Base-by-base conservation (phyloP, 2,113 vertebrate species). In the Colaptes auratus region DNA sequence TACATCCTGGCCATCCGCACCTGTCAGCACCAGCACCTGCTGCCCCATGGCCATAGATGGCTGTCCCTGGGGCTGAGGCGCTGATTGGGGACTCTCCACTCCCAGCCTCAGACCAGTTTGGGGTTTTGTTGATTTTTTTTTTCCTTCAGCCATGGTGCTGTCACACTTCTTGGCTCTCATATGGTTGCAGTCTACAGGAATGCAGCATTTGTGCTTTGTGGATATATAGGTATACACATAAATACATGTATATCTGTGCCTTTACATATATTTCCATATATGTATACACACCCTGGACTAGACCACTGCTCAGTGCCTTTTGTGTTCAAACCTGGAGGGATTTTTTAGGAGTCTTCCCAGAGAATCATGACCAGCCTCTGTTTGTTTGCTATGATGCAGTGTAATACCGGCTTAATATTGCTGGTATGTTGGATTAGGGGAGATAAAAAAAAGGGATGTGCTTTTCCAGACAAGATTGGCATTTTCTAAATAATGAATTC, bases 11-110 rank as follows among this genome's bases (percentile, higher is more conserved):
- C 93, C 96, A 98, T 98, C 95, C 48, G 93, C 97, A 98, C 97
- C 98, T 98, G 98, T 97, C 98, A 97, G 93, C 11, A 12, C 88
- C 65, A 65, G 93, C 98, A 98, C 98, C 98, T 98, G 98, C 97
- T 98, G 97, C 96, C n/a, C 98, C 71, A 96, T 97, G 90, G 92
- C 98, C 98, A 98, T 97, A 98, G 95, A 98, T 96, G 97, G 98
- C 61, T 92, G 96, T 98, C 95, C 97, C 70, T 15, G 55, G 90
- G 11, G 58, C 89, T 5, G 12, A 5, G 1, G 65, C 39, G 35
- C 65, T 96, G 95, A 95, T n/a, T 91, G 83, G 92, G 93, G 73
- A 82, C 93, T 74, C 85, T 56, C 27, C 52, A 35, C 73, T 92
- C 86, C 20, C 1, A 4, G 18, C 12, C 50, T 12, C 0, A 3